phyloP scores from a whole-genome alignment of 2,797 vertebrate genomes.

The Enteromius treurensis region DNA sequence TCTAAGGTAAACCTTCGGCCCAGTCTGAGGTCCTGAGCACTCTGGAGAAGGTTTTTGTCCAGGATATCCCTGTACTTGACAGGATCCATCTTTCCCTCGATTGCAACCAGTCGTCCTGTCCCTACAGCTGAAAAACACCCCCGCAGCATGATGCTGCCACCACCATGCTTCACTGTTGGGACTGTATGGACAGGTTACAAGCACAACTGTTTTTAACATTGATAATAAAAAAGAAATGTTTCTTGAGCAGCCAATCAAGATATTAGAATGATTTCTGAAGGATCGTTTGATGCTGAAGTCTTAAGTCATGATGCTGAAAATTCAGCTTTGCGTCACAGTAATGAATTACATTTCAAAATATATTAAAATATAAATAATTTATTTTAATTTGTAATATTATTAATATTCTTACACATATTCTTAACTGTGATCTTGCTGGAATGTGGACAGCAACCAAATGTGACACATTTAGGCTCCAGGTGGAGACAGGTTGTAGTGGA shows the following conservation, averaged over 20 bases:
- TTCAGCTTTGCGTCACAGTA: not conserved
- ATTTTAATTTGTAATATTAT: not conserved
- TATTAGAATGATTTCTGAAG: not conserved
- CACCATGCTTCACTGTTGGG: no score
- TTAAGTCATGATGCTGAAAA: not conserved
- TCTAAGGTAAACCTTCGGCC: no score
- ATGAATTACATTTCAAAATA: not conserved
- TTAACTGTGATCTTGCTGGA: slow-evolving; percentile 13
- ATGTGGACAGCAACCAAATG: slow-evolving; percentile 30
- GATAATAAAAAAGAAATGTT: not conserved
- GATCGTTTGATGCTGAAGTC: not conserved
- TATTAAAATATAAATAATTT: not conserved
- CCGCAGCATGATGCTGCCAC: no score
- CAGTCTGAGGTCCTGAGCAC: no score
- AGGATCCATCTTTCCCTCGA: no score
- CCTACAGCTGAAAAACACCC: no score
- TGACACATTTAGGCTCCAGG: not conserved
- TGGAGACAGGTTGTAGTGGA: slow-evolving; percentile 27
- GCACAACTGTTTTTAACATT: not conserved
- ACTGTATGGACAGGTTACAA: no score
- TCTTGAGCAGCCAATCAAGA: not conserved
- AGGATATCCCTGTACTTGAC: no score
- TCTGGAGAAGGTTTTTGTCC: no score
- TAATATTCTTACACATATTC: slow-evolving; percentile 2
- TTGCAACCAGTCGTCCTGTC: no score